Evolutionary conservation across 2,113 vertebrate genomes (phyloP).

Genomic region (Calyptomena viridis): DNA sequence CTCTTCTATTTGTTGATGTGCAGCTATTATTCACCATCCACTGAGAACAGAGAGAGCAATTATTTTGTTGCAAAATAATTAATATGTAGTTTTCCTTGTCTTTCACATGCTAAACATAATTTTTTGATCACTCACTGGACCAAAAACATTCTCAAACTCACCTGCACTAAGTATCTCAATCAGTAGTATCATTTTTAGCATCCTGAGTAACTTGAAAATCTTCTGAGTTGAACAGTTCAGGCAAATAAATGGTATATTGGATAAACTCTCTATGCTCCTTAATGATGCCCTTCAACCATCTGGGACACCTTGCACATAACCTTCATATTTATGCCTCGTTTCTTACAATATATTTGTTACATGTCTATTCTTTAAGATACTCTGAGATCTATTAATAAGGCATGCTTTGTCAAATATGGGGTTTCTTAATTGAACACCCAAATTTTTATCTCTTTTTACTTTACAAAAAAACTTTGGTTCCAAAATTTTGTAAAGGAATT

Average conservation of each 20-base stretch:
- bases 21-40: not conserved
- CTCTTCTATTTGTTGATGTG: not conserved
- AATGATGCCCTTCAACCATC: not conserved
- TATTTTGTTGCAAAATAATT: not conserved
- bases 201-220: not conserved
- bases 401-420: not conserved
- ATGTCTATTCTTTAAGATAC: not conserved
- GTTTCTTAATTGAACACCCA: not conserved
- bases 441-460: not conserved
- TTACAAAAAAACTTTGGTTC: not conserved
- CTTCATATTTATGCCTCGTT: not conserved
- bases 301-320: not conserved
- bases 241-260: not conserved
- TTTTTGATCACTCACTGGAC: not conserved
- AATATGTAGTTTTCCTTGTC: not conserved
- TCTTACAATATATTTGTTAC: not conserved
- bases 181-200: not conserved
- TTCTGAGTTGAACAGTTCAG: not conserved
- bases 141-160: not conserved
- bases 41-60: not conserved
- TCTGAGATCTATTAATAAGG: not conserved
- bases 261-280: not conserved
- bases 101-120: not conserved
- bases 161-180: not conserved
- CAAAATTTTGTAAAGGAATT: not conserved